These are phyloP conservation scores for Oikopleura vanhoeffeni DNA, from an alignment of 23 tunicate genomes.

Conservation along the genomic window DNA sequence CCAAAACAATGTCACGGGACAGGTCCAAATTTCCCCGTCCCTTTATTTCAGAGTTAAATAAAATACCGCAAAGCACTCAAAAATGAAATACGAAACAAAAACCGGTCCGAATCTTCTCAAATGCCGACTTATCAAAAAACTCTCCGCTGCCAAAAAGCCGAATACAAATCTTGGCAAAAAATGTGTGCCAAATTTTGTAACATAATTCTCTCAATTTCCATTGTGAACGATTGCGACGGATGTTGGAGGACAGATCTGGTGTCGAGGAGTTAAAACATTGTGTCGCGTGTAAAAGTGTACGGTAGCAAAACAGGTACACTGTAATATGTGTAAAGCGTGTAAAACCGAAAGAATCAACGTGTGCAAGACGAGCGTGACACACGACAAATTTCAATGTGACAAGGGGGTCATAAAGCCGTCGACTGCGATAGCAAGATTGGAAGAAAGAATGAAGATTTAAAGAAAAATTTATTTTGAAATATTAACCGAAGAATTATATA, in stretches of 20 bases:
- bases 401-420: background rate
- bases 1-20: too few species aligned
- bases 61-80: background rate
- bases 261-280: background rate
- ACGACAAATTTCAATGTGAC: background rate
- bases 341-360: background rate
- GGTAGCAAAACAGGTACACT: background rate
- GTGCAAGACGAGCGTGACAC: too few species aligned
- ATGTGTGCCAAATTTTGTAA: background rate
- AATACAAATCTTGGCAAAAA: background rate
- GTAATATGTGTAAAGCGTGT: background rate
- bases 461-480: too few species aligned
- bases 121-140: background rate
- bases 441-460: too few species aligned
- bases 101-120: background rate
- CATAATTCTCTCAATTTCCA: background rate
- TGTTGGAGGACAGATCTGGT: background rate
- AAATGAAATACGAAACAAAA: background rate
- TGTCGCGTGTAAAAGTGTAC: background rate
- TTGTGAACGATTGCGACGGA: background rate
- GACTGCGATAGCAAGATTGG: too few species aligned
- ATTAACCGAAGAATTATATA: too few species aligned
- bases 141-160: background rate
- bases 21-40: too few species aligned
- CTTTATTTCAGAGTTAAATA: background rate